phyloP scores from a whole-genome alignment of 2,113 vertebrate genomes.

The Ptychochromis oligacanthus region DNA sequence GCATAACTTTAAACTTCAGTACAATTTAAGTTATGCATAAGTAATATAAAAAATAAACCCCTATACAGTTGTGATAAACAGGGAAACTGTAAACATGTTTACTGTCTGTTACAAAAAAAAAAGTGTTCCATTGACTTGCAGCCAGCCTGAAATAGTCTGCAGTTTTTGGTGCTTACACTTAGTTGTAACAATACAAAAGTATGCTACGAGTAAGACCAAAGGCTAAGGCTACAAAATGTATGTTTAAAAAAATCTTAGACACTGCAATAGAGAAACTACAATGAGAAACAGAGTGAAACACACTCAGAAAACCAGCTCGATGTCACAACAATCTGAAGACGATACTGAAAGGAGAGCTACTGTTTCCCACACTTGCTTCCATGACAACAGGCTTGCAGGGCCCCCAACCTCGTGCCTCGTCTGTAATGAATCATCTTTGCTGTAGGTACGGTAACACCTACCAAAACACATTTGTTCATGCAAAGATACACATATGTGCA shows the following conservation, averaged over 20 bases:
- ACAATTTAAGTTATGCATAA: not conserved
- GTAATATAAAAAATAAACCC: not conserved
- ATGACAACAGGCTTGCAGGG: conserved; percentile 70
- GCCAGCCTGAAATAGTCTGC: not conserved
- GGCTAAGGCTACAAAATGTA: not conserved
- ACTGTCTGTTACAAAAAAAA: not conserved
- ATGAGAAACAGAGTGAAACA: not conserved
- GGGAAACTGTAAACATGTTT: no score
- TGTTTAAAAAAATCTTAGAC: not conserved
- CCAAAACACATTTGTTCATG: conserved; percentile 44
- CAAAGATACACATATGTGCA: conserved; percentile 10
- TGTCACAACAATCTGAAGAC: conserved; percentile 60
- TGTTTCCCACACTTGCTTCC: conserved; percentile 66
- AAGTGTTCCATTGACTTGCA: no score
- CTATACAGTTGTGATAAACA: not conserved
- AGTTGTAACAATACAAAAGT: not conserved
- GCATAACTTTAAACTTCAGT: not conserved
- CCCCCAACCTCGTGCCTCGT: conserved; percentile 56
- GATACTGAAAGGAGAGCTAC: conserved; percentile 74
- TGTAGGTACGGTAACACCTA: conserved; percentile 59
- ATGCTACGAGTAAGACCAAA: not conserved
- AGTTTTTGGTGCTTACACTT: not conserved
- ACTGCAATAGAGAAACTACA: not conserved
- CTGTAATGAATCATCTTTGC: conserved; percentile 70
- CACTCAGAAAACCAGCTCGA: conserved; percentile 7